phyloP scores from a whole-genome alignment of 2,113 vertebrate species.

The Pseudorhombus dupliciocellatus region DNA sequence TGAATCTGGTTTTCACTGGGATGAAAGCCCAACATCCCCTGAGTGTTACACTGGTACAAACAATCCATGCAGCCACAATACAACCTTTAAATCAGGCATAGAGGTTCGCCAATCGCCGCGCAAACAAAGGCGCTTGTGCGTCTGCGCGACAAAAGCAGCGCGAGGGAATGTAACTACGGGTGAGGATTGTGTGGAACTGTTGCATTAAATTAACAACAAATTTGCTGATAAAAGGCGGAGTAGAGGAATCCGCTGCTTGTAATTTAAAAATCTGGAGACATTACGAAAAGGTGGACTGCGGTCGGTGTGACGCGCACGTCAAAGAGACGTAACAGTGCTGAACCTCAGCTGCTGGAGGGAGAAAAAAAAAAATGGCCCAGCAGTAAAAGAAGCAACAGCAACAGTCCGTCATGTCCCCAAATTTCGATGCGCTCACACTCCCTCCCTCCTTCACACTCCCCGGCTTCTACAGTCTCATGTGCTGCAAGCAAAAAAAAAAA shows the following conservation, averaged over 20 bases:
- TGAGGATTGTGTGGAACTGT: conserved; percentile 1
- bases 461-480: conserved; percentile 24
- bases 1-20: conserved; percentile 53
- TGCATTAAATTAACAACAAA: conserved; percentile 54
- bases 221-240: conserved; percentile 53
- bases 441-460: conserved; percentile 50
- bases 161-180: conserved; percentile 21
- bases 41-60: conserved; percentile 68
- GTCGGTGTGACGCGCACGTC: conserved; percentile 19
- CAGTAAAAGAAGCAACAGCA: conserved; percentile 32
- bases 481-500: background rate
- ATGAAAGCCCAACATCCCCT: conserved; percentile 69
- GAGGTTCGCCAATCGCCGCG: conserved; percentile 42
- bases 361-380: conserved; percentile 6
- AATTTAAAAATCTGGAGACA: conserved; percentile 27
- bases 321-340: conserved; percentile 2
- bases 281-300: conserved; percentile 21
- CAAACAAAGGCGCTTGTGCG: conserved; percentile 32
- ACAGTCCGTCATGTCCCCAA: conserved; percentile 53
- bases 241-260: conserved; percentile 23
- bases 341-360: background rate
- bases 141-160: conserved; percentile 22
- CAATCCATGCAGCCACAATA: conserved; percentile 64
- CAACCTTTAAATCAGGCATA: conserved; percentile 53
- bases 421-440: conserved; percentile 54